These are phyloP conservation scores for Salminus brasiliensis DNA, from an alignment of 2,113 vertebrate species.

Conservation along the genomic window DNA sequence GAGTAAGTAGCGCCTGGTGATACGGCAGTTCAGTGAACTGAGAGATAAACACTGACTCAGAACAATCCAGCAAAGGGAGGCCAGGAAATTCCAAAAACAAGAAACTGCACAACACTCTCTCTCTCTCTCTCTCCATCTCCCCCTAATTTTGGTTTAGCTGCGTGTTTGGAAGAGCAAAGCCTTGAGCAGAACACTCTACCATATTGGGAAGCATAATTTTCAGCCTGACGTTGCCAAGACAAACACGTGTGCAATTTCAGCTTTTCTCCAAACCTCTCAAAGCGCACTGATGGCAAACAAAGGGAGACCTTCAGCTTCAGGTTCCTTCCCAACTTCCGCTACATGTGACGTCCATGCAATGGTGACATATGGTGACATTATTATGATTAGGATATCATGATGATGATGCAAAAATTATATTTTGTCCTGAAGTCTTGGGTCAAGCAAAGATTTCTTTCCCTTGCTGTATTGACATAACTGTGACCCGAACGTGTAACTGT, in stretches of 20 bases:
- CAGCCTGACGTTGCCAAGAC: constrained; percentile 39
- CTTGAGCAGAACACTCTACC: constrained; percentile 14
- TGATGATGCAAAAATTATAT: too few relatives aligned
- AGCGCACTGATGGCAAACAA: not conserved
- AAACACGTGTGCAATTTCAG: constrained; percentile 25
- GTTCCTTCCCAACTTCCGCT: not conserved
- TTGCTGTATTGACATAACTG: too few relatives aligned
- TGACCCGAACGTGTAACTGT: too few relatives aligned
- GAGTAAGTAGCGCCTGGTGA: not conserved
- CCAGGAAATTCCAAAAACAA: constrained; percentile 7
- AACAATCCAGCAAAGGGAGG: not conserved
- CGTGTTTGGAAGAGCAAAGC: not conserved
- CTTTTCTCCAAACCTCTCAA: not conserved
- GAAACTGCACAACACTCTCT: not conserved
- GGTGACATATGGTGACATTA: too few relatives aligned
- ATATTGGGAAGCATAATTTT: constrained; percentile 45
- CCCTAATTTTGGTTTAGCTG: constrained; percentile 1
- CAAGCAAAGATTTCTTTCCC: too few relatives aligned
- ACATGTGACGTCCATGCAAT: too few relatives aligned
- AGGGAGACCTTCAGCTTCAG: not conserved
- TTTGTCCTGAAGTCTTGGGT: too few relatives aligned
- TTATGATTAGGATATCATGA: too few relatives aligned
- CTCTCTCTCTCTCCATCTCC: constrained; percentile 7
- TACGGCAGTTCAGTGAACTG: constrained; percentile 13
- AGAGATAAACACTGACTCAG: constrained; percentile 15